Evolutionary conservation across 2,888 invertebrate genomes (phyloP).

Genomic region (Polyommatus icarus): DNA sequence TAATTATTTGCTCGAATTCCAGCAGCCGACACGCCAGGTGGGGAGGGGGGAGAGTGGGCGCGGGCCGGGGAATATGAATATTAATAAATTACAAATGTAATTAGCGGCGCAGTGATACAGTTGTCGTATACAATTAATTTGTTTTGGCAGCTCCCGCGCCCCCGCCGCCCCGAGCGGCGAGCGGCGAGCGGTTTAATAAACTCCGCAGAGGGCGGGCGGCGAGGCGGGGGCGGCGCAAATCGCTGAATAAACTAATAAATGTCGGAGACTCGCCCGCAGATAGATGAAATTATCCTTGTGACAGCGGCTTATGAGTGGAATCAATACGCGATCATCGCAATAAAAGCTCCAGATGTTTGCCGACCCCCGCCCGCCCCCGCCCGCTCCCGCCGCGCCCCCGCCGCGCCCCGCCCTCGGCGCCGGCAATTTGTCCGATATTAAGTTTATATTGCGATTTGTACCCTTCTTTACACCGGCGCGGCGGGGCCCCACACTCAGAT

Average conservation of each 20-base stretch:
- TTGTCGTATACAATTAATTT: slow-evolving; percentile 40
- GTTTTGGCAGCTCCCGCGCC: slow-evolving; percentile 36
- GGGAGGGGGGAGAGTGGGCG: not conserved
- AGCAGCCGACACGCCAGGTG: not conserved
- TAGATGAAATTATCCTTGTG: slow-evolving; percentile 59
- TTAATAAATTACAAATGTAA: slow-evolving; percentile 3
- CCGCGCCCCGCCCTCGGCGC: slow-evolving; percentile 50
- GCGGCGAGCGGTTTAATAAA: slow-evolving; percentile 28
- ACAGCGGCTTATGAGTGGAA: slow-evolving; percentile 68
- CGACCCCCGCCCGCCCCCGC: slow-evolving; percentile 42
- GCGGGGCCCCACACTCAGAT: slow-evolving; percentile 42
- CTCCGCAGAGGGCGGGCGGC: slow-evolving; percentile 20
- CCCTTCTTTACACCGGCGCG: slow-evolving; percentile 68
- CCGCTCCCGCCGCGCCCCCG: slow-evolving; percentile 47
- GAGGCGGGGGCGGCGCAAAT: slow-evolving; percentile 37
- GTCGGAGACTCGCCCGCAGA: slow-evolving; percentile 46
- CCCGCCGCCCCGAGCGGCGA: slow-evolving; percentile 33
- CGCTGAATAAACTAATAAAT: slow-evolving; percentile 51
- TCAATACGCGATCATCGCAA: slow-evolving; percentile 71
- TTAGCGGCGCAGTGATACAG: slow-evolving; percentile 8
- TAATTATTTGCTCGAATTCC: not conserved
- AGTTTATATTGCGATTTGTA: slow-evolving; percentile 78
- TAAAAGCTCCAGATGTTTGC: slow-evolving; percentile 71
- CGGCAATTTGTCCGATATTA: slow-evolving; percentile 74
- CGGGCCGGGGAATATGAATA: not conserved